phyloP scores from a whole-genome alignment of 2,113 vertebrate species.

The Pachycephala philippinensis region DNA sequence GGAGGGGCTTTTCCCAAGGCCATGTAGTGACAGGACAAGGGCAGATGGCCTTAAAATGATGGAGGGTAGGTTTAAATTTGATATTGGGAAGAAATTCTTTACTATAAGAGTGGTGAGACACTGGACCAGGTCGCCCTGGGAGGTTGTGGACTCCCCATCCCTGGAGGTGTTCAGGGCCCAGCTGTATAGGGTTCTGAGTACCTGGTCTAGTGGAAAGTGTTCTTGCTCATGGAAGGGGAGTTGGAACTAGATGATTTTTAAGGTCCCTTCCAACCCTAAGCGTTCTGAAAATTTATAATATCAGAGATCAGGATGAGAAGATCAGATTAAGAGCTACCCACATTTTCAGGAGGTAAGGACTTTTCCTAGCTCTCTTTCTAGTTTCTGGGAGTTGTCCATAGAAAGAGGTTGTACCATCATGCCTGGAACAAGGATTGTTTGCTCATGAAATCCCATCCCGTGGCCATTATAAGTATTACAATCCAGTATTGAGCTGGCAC shows the following conservation, averaged over 20 bases:
- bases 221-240: not conserved
- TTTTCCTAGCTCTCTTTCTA: not conserved
- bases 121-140: not conserved
- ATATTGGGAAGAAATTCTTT: not conserved
- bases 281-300: not conserved
- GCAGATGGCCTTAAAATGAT: not conserved
- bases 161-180: not conserved
- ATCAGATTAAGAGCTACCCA: not conserved
- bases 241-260: not conserved
- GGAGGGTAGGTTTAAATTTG: not conserved
- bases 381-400: not conserved
- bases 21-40: not conserved
- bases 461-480: not conserved
- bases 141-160: not conserved
- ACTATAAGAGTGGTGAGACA: not conserved
- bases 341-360: not conserved
- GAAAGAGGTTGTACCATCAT: not conserved
- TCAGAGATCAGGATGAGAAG: not conserved
- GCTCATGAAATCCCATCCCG: not conserved
- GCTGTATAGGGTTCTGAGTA: not conserved
- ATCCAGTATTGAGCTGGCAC: not conserved
- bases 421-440: not conserved
- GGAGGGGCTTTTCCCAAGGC: not conserved
- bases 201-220: not conserved
- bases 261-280: not conserved